Evolutionary conservation across 2,797 vertebrate genomes (phyloP).

Genomic region (Anguilla anguilla): DNA sequence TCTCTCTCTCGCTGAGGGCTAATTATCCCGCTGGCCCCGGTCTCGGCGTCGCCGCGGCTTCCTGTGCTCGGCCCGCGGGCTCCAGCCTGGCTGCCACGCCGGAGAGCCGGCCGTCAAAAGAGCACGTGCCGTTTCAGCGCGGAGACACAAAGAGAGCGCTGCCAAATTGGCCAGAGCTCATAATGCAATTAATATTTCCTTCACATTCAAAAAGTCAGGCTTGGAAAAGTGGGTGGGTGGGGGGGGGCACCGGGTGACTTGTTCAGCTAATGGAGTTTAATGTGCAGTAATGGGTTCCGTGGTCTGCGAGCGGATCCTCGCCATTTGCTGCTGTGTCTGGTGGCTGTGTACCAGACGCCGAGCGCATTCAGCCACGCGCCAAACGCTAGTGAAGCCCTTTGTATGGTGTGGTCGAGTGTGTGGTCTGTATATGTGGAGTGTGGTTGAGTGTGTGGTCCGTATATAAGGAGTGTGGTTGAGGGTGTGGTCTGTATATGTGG

Average conservation of each 20-base stretch:
- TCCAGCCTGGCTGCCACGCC: not conserved
- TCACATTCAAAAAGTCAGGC: not conserved
- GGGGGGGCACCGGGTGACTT: not conserved
- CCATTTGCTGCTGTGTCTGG: not conserved
- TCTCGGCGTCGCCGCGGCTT: not conserved
- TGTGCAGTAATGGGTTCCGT: not conserved
- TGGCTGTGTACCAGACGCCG: not conserved
- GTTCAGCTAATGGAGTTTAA: not conserved
- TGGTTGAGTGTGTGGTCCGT: too few relatives aligned
- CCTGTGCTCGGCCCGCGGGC: not conserved
- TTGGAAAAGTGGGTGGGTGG: not conserved
- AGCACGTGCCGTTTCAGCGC: not conserved
- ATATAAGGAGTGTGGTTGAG: too few relatives aligned
- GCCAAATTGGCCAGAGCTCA: not conserved
- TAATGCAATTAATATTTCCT: not conserved
- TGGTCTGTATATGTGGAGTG: too few relatives aligned
- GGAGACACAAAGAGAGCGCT: not conserved
- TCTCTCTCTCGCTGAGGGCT: not conserved
- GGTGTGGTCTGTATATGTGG: too few relatives aligned
- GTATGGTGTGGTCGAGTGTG: too few relatives aligned
- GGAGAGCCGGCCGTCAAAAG: not conserved
- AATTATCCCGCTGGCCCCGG: not conserved
- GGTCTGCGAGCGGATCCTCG: not conserved
- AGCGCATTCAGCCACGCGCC: too few relatives aligned
- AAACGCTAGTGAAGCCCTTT: too few relatives aligned